phyloP scores from a whole-genome alignment of 2,888 invertebrate species.

The Petrolisthes manimaculis region DNA sequence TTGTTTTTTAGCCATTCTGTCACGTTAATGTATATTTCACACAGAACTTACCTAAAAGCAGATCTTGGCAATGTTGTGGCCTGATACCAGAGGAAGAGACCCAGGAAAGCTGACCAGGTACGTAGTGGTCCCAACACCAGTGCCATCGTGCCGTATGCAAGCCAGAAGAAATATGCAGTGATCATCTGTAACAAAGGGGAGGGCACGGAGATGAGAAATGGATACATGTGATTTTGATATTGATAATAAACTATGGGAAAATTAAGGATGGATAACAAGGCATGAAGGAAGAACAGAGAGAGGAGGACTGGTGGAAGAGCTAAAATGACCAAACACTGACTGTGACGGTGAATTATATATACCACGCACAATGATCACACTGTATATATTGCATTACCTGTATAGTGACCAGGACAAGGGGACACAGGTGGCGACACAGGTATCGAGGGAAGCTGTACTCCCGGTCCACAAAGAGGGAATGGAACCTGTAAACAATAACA shows the following conservation, averaged over 20 bases:
- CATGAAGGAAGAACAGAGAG: too few relatives aligned
- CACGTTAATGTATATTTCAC: neutral
- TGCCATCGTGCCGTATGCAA: slow-evolving; percentile 84
- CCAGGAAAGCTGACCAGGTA: slow-evolving; percentile 83
- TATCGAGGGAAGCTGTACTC: slow-evolving; percentile 48
- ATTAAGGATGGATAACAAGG: too few relatives aligned
- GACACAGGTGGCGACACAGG: slow-evolving; percentile 46
- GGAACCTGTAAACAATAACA: slow-evolving; percentile 26
- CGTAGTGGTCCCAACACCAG: slow-evolving; percentile 83
- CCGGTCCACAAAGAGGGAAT: slow-evolving; percentile 42
- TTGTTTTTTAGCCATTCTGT: neutral
- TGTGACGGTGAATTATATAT: too few relatives aligned
- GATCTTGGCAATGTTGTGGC: slow-evolving; percentile 68
- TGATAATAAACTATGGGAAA: too few relatives aligned
- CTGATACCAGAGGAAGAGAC: slow-evolving; percentile 78
- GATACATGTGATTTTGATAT: too few relatives aligned
- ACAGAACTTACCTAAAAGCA: slow-evolving; percentile 41
- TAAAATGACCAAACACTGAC: too few relatives aligned
- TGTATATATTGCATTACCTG: slow-evolving; percentile 31
- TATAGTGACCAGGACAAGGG: slow-evolving; percentile 35
- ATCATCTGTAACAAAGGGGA: slow-evolving; percentile 72
- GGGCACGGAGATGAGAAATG: neutral
- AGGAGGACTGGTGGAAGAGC: too few relatives aligned
- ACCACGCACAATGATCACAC: neutral
- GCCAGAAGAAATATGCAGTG: slow-evolving; percentile 83